These are phyloP conservation scores for Ellobium chinense DNA, from an alignment of 2,888 invertebrate genomes.

Conservation along the genomic window DNA sequence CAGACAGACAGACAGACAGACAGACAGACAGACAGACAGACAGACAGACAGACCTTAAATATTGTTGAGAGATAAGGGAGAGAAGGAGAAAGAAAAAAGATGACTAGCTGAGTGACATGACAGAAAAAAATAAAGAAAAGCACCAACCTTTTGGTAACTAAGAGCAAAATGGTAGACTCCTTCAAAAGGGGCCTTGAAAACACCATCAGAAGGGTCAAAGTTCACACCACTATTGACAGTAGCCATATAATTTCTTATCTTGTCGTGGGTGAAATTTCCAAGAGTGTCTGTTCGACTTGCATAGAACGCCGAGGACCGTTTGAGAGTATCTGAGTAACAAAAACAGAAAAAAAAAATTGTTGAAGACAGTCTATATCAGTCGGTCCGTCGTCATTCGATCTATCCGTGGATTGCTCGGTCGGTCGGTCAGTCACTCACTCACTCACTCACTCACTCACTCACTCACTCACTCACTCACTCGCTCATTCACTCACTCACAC, in stretches of 20 bases:
- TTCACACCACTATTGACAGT: not conserved
- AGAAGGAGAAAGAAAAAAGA: not conserved
- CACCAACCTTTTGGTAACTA: not conserved
- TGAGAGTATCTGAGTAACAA: not conserved
- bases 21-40: not conserved
- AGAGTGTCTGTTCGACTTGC: not conserved
- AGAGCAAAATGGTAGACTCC: slow-evolving; percentile 16
- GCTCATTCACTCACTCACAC: too few species aligned
- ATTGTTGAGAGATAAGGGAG: not conserved
- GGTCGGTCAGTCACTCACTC: too few species aligned
- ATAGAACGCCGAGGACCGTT: slow-evolving; percentile 1
- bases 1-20: not conserved
- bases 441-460: not conserved
- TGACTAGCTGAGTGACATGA: not conserved
- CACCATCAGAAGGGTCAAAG: not conserved
- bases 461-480: too few species aligned
- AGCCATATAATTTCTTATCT: not conserved
- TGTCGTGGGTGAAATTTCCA: not conserved
- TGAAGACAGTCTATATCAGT: not conserved
- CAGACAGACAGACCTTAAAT: not conserved
- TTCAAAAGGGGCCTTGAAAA: not conserved
- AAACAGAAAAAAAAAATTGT: not conserved
- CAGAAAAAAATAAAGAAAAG: not conserved
- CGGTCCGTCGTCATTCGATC: too few species aligned
- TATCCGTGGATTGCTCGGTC: too few species aligned